Conservation (phyloP, 2,888 invertebrate species). For the Eurois occulta region DNA sequence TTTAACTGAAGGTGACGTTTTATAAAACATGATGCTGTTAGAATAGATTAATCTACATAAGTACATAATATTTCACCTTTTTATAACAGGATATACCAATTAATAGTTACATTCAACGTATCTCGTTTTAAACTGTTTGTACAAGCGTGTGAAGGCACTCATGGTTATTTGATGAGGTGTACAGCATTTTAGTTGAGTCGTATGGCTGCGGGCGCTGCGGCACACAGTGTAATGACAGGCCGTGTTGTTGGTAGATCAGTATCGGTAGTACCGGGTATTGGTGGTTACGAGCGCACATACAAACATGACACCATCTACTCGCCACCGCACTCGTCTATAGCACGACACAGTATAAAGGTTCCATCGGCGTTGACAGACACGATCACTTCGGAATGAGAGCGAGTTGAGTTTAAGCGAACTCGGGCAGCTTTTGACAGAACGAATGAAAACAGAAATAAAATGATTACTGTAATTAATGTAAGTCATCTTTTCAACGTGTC, state of each 20-base stretch:
- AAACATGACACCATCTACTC: not conserved
- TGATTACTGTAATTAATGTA: not conserved
- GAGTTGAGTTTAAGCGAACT: not conserved
- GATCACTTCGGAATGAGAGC: not conserved
- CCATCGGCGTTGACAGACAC: not conserved
- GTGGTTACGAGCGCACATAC: not conserved
- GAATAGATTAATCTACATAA: not conserved
- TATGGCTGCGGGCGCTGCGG: not conserved
- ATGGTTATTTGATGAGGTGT: conserved; percentile 22
- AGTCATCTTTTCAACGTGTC: not conserved
- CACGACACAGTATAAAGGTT: not conserved
- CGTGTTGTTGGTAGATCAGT: conserved; percentile 5
- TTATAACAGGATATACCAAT: not conserved
- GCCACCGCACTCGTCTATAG: not conserved
- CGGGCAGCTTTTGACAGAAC: not conserved
- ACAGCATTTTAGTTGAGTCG: not conserved
- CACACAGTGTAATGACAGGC: not conserved
- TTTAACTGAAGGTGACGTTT: not conserved
- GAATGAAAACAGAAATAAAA: not conserved
- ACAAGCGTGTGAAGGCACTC: conserved; percentile 14
- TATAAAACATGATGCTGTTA: not conserved
- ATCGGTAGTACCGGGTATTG: conserved; percentile 9
- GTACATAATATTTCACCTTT: not conserved
- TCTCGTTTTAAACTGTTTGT: not conserved
- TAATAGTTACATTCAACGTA: not conserved